Evolutionary conservation across 2,888 invertebrate species (phyloP), one percentile per base, ranked within the genome.

Genomic region (Hirtodrosophila confusa): DNA sequence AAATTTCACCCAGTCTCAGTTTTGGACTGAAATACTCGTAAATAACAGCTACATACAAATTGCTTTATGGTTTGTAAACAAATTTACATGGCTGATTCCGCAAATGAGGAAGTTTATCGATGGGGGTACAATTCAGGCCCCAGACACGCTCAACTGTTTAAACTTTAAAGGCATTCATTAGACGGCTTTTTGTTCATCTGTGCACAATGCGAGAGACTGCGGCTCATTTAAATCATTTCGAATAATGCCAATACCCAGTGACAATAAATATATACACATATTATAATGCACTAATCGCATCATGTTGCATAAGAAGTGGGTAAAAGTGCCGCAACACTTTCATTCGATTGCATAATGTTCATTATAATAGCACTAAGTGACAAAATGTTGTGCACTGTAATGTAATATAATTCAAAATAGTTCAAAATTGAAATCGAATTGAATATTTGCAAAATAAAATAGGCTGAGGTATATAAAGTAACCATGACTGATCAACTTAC

Each of bases 51-150:
- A 39, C 53, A 73, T 57, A 72, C 65, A 67, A 76, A 60, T 67
- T 66, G 44, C 57, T 35, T 6, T 49, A 37, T 40, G 43, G 45
- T 39, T 47, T 45, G 48, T 40, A 27, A 43, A 54, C 36, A 57
- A 64, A 75, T 86, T 80, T 69, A 55, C 57, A 73, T 76, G 61
- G 12, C 40, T 44, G 43, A 36, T 55, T 51, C 57, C 45, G 64
- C 64, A 85, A 85, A 85, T 69, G 67, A 86, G 88, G 88, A 88
- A 83, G 83, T 75, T 70, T 65, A 67, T 69, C 75, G 86, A 82
- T 86, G 85, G 64, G 4, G 39, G 56, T 53, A 53, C 63, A 75
- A 86, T 83, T 66, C 83, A 66, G 54, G 65, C 37, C 44, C n/a
- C 50, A 48, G 43, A 49, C 56, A 49, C 40, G 61, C 54, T 68